These are phyloP conservation scores for Holotrichia oblita DNA, from an alignment of 1,140 invertebrate species.

Conservation along the genomic window DNA sequence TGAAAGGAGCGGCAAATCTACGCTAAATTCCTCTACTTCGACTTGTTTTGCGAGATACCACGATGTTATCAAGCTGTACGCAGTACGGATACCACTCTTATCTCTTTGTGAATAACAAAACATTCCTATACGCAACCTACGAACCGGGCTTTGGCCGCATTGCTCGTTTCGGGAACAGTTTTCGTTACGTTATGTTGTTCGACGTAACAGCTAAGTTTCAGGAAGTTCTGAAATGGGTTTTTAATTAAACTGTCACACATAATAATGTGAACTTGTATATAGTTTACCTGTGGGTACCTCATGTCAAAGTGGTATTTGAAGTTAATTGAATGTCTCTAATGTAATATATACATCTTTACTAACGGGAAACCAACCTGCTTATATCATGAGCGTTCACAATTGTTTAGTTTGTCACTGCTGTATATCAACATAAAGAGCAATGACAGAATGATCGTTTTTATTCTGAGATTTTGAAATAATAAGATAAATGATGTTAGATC, in stretches of 20 bases:
- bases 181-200: not conserved
- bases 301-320: conserved; percentile 29
- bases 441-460: too few relatives aligned
- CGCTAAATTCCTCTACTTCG: conserved; percentile 36
- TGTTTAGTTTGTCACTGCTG: not conserved
- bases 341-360: not conserved
- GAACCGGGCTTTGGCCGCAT: not conserved
- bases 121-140: conserved; percentile 4
- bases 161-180: not conserved
- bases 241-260: conserved; percentile 28
- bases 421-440: too few relatives aligned
- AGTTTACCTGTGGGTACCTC: conserved; percentile 21
- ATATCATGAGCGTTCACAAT: not conserved
- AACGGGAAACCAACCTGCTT: not conserved
- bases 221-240: conserved; percentile 28
- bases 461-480: too few relatives aligned
- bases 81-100: not conserved
- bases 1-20: conserved; percentile 38
- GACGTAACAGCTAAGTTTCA: not conserved
- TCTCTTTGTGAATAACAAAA: conserved; percentile 32
- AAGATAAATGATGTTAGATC: too few relatives aligned
- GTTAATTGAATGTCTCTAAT: conserved; percentile 6
- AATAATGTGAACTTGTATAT: conserved; percentile 17
- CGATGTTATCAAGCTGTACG: not conserved
- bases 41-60: not conserved